Percentiles rank a stretch among this genome's conserved stretches.
Evolutionary conservation across 1,140 invertebrate genomes (phyloP).

Genomic region (Leptinotarsa defecta): DNA sequence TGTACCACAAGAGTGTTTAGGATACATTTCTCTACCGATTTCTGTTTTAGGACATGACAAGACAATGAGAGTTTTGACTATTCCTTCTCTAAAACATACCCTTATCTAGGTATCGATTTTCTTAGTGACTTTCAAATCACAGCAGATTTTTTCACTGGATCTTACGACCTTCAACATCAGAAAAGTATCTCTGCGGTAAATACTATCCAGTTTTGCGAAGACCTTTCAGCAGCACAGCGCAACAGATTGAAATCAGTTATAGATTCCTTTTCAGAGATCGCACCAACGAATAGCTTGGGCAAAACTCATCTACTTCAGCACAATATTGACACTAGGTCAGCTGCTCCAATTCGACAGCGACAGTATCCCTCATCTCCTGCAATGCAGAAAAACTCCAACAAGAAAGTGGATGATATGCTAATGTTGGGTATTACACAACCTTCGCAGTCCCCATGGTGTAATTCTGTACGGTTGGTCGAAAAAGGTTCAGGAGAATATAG

Average conservation of each 20-base stretch:
- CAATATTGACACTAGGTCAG: too few relatives aligned
- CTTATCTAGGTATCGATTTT: slow-evolving; percentile 20
- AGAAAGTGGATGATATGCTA: not conserved
- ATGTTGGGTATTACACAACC: not conserved
- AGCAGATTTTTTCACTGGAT: too few relatives aligned
- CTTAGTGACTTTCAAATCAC: too few relatives aligned
- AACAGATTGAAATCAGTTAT: not conserved
- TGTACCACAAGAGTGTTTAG: not conserved
- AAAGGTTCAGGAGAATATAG: slow-evolving; percentile 35
- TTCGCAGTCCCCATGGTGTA: not conserved
- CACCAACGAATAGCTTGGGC: too few relatives aligned
- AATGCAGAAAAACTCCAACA: not conserved
- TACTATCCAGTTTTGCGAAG: too few relatives aligned
- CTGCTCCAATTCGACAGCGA: not conserved
- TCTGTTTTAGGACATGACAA: not conserved
- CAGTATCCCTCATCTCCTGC: slow-evolving; percentile 10
- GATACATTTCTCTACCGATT: not conserved
- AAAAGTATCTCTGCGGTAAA: too few relatives aligned
- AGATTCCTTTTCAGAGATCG: too few relatives aligned
- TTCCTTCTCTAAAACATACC: not conserved
- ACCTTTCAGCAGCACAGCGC: not conserved
- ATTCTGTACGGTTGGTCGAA: not conserved
- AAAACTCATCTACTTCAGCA: too few relatives aligned
- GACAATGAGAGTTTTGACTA: not conserved
- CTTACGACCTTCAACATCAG: too few relatives aligned